Base-by-base conservation (phyloP, 1,140 invertebrate genomes). In the Danaus melanippus region DNA sequence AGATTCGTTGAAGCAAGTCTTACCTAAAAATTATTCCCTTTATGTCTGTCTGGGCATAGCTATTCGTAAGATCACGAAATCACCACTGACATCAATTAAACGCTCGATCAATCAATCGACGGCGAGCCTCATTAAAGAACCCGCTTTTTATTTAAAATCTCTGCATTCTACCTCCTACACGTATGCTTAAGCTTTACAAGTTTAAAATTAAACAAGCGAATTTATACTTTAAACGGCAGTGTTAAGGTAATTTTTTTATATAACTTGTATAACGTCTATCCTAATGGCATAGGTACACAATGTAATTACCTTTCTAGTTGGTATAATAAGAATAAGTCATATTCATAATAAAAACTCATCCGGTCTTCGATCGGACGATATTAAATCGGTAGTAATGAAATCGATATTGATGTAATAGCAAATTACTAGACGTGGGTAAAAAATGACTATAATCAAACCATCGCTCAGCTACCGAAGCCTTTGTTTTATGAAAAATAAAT, bases 301-400 rank as follows among this genome's bases (percentile, higher is more conserved):
- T 69, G 65, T 78, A 80, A 78, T 80, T 80, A 80, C 71, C 62
- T 73, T 72, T 69, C 74, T 76, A 72, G 73, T 63, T 68, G 62
- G 66, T 67, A 65, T 76, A 72, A 76, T 71, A 76, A 72, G 68
- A 71, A 70, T 69, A 60, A 70, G 64, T 61, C 53, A 62, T 71
- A 72, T 69, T 60, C 64, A 69, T 65, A 74, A 80, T 64, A 78
- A 76, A 78, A 78, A 70, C 66, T 57, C 76, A 79, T 79, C 76
- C 75, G 76, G 68, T 66, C 21, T 58, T 48, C 61, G 66, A 75
- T 70, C 66, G 69, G 6, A 32, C 21, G 66, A 73, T 73, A 76
- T 79, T 81, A 76, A 79, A 74, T 75, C 66, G 53, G 70, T 77
- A 32, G 56, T 79, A 84, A 84, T 84, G 76, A 81, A 81, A 81